Percentiles rank a stretch among this genome's conserved stretches.
Conservation (phyloP, 2,888 invertebrate genomes). For the Macrophya annulata region DNA sequence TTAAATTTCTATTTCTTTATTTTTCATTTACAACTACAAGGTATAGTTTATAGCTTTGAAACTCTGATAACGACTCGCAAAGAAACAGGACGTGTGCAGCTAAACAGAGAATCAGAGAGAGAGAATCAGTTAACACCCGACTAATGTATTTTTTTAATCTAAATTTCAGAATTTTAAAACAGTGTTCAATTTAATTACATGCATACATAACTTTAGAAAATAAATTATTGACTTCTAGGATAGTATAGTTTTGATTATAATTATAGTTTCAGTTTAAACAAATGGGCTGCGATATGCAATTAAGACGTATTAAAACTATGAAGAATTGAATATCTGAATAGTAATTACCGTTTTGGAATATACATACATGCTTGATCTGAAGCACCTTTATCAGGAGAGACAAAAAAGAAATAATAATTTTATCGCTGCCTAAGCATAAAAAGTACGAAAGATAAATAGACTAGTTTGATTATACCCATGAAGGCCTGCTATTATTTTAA, state of each 20-base stretch:
- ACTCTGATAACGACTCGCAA: not conserved
- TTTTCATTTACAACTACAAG: not conserved
- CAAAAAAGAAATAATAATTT: not conserved
- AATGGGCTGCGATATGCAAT: not conserved
- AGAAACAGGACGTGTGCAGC: not conserved
- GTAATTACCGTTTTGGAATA: not conserved
- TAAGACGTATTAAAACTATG: not conserved
- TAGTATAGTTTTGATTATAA: not conserved
- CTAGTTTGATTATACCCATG: not conserved
- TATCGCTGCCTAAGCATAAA: not conserved
- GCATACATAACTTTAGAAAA: too few relatives aligned
- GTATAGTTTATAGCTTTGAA: not conserved
- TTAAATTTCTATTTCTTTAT: not conserved
- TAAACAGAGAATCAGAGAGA: too few relatives aligned
- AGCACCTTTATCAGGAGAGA: not conserved
- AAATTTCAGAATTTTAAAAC: not conserved
- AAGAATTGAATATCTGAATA: not conserved
- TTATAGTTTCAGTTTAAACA: not conserved
- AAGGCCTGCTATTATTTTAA: not conserved
- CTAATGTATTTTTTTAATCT: not conserved
- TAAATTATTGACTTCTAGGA: not conserved
- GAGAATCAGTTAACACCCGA: too few relatives aligned
- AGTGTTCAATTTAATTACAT: not conserved
- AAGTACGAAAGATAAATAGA: not conserved
- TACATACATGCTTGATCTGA: not conserved